Evolutionary conservation across 1,140 invertebrate species (phyloP).

Genomic region (Lasaia peninsularis): DNA sequence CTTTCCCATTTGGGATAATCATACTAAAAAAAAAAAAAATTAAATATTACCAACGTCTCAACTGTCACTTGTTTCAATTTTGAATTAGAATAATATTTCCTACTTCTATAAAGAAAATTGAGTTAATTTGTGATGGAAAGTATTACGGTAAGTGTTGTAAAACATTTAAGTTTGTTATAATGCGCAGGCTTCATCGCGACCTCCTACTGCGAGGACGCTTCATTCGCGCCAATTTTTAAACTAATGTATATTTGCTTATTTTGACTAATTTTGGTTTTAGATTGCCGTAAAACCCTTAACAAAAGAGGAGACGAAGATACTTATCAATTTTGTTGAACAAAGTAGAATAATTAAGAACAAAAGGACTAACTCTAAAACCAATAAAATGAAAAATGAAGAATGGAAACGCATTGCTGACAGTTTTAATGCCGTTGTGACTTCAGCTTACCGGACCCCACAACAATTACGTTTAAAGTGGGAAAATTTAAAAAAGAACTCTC

Average conservation of each 20-base stretch:
- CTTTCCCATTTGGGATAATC: no score
- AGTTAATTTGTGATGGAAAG: background rate
- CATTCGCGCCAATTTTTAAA: background rate
- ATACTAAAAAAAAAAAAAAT: no score
- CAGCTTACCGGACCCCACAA: constrained; percentile 12
- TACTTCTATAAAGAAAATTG: no score
- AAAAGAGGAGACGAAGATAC: background rate
- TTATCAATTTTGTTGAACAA: background rate
- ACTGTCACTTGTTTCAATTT: no score
- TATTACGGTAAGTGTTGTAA: background rate
- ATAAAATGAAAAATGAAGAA: constrained; percentile 20
- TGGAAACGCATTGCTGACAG: constrained; percentile 6
- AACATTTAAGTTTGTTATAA: background rate
- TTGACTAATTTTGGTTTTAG: background rate
- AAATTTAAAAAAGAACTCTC: constrained; percentile 21
- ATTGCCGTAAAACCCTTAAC: background rate
- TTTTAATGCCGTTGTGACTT: constrained; percentile 13
- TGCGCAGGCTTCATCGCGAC: background rate
- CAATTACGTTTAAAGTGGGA: constrained; percentile 26
- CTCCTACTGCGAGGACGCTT: background rate
- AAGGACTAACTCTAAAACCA: background rate
- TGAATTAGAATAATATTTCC: no score
- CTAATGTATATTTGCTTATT: background rate
- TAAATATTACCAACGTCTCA: no score
- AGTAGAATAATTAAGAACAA: background rate